Percentiles rank a stretch among this genome's conserved stretches.
phyloP scores from a whole-genome alignment of 2,113 vertebrate genomes.

The Anguilla japonica region DNA sequence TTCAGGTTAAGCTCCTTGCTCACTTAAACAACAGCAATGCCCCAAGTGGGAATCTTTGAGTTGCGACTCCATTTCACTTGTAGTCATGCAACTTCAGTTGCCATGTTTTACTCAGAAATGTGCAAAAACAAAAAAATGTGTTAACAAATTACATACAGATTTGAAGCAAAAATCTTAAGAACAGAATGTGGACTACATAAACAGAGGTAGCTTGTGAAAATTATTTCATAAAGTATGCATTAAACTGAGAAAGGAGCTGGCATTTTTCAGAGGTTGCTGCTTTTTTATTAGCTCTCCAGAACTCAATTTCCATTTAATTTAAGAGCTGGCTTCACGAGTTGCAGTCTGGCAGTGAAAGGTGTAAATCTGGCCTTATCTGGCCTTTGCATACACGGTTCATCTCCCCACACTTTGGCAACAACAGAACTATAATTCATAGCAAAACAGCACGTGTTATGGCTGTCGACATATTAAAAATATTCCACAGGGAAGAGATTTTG shows the following conservation, averaged over 20 bases:
- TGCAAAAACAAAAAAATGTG: not conserved
- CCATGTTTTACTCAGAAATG: not conserved
- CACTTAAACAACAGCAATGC: no score
- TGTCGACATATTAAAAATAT: slow-evolving; percentile 65
- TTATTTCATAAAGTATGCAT: slow-evolving; percentile 43
- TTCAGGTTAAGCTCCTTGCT: no score
- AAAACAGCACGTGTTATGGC: slow-evolving; percentile 68
- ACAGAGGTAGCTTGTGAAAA: slow-evolving; percentile 21
- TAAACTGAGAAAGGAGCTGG: slow-evolving; percentile 51
- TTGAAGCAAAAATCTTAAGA: not conserved
- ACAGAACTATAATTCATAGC: slow-evolving; percentile 79
- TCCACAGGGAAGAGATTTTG: slow-evolving; percentile 57
- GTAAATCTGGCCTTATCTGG: slow-evolving; percentile 79
- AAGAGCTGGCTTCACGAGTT: slow-evolving; percentile 62
- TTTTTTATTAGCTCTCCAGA: slow-evolving; percentile 72
- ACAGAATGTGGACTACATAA: not conserved
- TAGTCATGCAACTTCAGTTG: not conserved
- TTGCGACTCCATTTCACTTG: no score
- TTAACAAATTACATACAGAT: slow-evolving; percentile 6
- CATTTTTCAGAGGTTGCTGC: slow-evolving; percentile 51
- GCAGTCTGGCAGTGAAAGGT: slow-evolving; percentile 71
- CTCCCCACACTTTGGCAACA: slow-evolving; percentile 70
- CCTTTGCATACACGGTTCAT: slow-evolving; percentile 75
- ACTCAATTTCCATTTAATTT: slow-evolving; percentile 78
- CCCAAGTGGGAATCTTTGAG: no score